Conservation (phyloP, 2,888 invertebrate genomes). For the Cyrtodaria siliqua region DNA sequence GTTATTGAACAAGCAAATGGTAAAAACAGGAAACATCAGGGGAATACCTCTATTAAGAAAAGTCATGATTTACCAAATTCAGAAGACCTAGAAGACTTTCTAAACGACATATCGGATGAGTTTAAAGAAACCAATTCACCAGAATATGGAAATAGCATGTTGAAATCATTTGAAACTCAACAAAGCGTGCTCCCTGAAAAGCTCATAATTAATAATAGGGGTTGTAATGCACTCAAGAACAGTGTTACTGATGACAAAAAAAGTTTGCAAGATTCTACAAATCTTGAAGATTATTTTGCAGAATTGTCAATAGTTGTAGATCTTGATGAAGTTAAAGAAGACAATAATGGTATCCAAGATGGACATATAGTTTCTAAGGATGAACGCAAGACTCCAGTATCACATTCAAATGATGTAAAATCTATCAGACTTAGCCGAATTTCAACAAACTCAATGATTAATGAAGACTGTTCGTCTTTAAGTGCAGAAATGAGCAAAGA, state of each 20-base stretch:
- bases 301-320: too few relatives aligned
- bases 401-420: not conserved
- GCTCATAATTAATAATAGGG: too few relatives aligned
- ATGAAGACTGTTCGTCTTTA: too few relatives aligned
- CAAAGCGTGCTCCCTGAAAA: too few relatives aligned
- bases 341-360: not conserved
- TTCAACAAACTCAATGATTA: too few relatives aligned
- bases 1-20: not conserved
- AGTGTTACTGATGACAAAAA: too few relatives aligned
- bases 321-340: slow-evolving; percentile 1
- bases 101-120: not conserved
- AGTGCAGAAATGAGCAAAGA: too few relatives aligned
- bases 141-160: too few relatives aligned
- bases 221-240: too few relatives aligned
- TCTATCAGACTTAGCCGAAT: not conserved
- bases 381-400: not conserved
- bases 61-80: not conserved
- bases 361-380: not conserved
- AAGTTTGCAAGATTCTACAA: too few relatives aligned
- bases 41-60: not conserved
- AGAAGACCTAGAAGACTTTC: not conserved
- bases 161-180: too few relatives aligned
- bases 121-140: not conserved
- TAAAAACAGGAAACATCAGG: not conserved
- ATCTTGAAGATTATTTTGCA: too few relatives aligned